Percentiles rank a stretch among this genome's conserved stretches.
Conservation (phyloP, 2,113 vertebrate genomes). For the Bufo bufo region DNA sequence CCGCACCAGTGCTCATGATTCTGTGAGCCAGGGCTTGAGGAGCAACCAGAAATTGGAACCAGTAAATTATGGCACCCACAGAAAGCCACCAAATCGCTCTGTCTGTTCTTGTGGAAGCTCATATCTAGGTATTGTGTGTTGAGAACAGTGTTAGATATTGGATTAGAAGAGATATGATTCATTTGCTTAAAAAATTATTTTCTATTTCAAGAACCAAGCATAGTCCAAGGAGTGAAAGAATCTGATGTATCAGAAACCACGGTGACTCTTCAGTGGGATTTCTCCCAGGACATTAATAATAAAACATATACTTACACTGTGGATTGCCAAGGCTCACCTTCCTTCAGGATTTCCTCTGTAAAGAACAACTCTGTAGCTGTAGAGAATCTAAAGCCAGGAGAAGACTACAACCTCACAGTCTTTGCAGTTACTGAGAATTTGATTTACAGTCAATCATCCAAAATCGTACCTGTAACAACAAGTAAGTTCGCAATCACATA, state of each 20-base stretch:
- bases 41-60: background rate
- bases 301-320: conserved; percentile 15
- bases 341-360: background rate
- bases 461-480: background rate
- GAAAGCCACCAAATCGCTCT: background rate
- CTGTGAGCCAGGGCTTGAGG: background rate
- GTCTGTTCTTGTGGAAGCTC: background rate
- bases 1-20: too few relatives aligned
- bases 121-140: background rate
- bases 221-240: background rate
- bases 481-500: background rate
- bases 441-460: background rate
- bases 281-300: background rate
- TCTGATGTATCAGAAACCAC: background rate
- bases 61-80: background rate
- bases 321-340: background rate
- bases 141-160: background rate
- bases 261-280: background rate
- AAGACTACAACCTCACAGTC: background rate
- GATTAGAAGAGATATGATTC: background rate
- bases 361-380: background rate
- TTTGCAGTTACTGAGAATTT: background rate
- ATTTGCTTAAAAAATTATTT: background rate
- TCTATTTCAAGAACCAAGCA: background rate
- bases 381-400: background rate